Evolutionary conservation across 2,888 invertebrate species (phyloP).

Genomic region (Cryptus viduatorius): DNA sequence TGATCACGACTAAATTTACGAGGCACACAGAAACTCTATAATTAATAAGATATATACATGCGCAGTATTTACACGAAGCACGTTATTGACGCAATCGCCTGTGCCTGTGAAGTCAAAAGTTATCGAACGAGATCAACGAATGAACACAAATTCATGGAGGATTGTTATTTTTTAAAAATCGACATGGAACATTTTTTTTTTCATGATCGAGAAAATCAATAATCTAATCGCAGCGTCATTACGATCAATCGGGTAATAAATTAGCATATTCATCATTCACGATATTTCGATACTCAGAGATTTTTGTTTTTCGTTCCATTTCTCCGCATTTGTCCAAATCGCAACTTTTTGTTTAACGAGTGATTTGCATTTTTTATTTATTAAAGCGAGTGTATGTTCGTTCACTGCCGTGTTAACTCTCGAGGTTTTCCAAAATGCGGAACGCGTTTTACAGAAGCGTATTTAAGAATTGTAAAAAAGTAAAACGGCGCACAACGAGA

Average conservation of each 20-base stretch:
- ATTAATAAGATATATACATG: constrained; percentile 55
- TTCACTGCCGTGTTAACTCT: constrained; percentile 19
- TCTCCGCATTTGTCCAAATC: background rate
- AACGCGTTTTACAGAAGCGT: constrained; percentile 4
- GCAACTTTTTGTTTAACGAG: background rate
- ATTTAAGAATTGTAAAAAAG: constrained; percentile 3
- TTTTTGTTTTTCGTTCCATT: too few species aligned
- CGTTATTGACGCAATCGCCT: constrained; percentile 6
- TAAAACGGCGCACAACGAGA: constrained; percentile 3
- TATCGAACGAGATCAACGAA: constrained; percentile 15
- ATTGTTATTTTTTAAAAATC: background rate
- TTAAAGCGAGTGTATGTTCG: constrained; percentile 3
- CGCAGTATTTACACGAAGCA: constrained; percentile 57
- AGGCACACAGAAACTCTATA: constrained; percentile 32
- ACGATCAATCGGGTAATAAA: background rate
- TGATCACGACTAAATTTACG: constrained; percentile 16
- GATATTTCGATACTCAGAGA: background rate
- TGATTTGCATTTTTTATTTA: background rate
- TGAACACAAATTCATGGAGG: background rate
- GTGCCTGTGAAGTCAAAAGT: background rate
- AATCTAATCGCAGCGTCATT: background rate
- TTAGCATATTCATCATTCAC: background rate
- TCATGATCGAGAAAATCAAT: background rate
- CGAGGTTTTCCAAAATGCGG: constrained; percentile 7
- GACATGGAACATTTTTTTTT: background rate